Base-by-base conservation (phyloP, 2,888 invertebrate species). In the Leptinotarsa tumamoca region DNA sequence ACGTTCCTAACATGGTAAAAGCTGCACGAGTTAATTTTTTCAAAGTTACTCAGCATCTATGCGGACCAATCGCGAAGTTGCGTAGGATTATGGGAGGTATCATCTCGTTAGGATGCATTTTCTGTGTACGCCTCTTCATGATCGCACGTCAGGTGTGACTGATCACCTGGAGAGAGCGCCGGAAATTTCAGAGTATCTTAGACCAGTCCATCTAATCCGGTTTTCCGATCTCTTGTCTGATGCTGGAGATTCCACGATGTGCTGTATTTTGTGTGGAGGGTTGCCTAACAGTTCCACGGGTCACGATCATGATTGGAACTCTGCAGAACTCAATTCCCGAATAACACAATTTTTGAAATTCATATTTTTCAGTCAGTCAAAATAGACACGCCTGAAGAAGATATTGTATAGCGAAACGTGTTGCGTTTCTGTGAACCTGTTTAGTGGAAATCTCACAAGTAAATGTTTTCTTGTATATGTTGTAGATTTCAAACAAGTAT, bases 141-240 rank as follows among this genome's bases (percentile, higher is more conserved):
- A 89, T 89, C 87, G 87, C 86, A 83, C 85, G 88, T 88, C 88
- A 88, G 87, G 86, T 87, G 87, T 88, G 88, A 89, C 83, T 87
- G 88, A 89, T 89, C 86, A 87, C 87, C 87, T 86, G 85, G 87
- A 82, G 84, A 67, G 77, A 78, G 85, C 86, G 86, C 87, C 88
- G 88, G 87, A 87, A 87, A 87, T 87, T 83, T 83, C 80, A 77
- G 77, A 80, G 81, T 83, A 83, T 84, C 83, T 82, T 82, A 82
- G 82, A 82, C 82, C 81, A 81, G 84, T 83, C 82, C 83, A 49
- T 73, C 67, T 78, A 75, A 80, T 82, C 81, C 80, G 82, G 82
- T 82, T 82, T 82, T 81, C 68, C 71, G 77, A 79, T 80, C 77
- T 80, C 72, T 73, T 66, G 75, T 72, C 72, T 71, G 74, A 78